Percentiles rank a stretch among this genome's conserved stretches.
phyloP scores from a whole-genome alignment of 2,888 invertebrate genomes.

The Linnaemya tessellans region DNA sequence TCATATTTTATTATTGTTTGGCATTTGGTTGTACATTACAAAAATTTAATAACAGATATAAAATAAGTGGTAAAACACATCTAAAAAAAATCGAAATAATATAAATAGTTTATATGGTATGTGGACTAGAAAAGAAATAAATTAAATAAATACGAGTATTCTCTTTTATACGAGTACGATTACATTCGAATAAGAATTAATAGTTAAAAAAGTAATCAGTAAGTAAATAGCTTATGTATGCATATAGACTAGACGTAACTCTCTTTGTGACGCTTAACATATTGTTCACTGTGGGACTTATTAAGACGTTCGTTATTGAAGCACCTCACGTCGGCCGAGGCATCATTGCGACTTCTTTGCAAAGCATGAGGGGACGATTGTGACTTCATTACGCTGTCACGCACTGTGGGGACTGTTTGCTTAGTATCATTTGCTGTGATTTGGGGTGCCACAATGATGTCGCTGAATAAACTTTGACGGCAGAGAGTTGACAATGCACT shows the following conservation, averaged over 20 bases:
- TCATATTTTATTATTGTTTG: constrained; percentile 33
- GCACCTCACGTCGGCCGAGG: constrained; percentile 60
- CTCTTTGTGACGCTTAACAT: constrained; percentile 80
- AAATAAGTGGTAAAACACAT: constrained; percentile 34
- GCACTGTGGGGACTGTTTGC: background rate
- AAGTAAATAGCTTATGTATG: constrained; percentile 11
- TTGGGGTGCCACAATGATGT: constrained; percentile 82
- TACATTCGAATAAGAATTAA: constrained; percentile 12
- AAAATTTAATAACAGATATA: constrained; percentile 51
- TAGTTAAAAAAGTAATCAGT: constrained; percentile 12
- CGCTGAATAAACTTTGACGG: constrained; percentile 89
- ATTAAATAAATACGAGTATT: constrained; percentile 46
- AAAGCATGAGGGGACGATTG: constrained; percentile 80
- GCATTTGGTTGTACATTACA: constrained; percentile 25
- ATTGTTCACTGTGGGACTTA: constrained; percentile 82
- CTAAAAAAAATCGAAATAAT: constrained; percentile 5
- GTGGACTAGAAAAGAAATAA: constrained; percentile 30
- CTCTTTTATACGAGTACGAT: constrained; percentile 14
- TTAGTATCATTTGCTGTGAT: constrained; percentile 51
- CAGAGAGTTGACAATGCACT: constrained; percentile 89
- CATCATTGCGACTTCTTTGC: constrained; percentile 37
- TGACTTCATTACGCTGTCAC: constrained; percentile 79
- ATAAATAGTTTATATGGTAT: constrained; percentile 31
- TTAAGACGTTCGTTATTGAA: constrained; percentile 76
- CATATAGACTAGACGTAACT: constrained; percentile 79